phyloP scores from a whole-genome alignment of 2,113 vertebrate genomes.

The Psittacara wagleri region DNA sequence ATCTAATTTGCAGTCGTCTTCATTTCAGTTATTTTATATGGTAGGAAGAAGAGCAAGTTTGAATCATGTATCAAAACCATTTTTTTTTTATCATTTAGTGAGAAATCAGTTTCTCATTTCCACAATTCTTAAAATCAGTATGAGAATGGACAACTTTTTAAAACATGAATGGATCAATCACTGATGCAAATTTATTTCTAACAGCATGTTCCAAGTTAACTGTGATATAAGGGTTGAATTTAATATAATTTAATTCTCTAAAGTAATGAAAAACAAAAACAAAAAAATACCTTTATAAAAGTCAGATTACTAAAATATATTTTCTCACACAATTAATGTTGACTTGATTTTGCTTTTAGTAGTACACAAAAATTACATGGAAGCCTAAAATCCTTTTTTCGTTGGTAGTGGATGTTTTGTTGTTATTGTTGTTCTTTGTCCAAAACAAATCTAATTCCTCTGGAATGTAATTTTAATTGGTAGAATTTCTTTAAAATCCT shows the following conservation, averaged over 20 bases:
- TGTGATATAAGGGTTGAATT: not conserved
- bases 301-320: not conserved
- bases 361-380: not conserved
- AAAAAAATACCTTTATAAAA: not conserved
- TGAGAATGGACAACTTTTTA: not conserved
- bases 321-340: not conserved
- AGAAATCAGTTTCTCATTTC: not conserved
- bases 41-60: not conserved
- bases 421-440: not conserved
- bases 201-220: not conserved
- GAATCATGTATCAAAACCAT: not conserved
- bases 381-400: not conserved
- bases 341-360: not conserved
- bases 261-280: accelerated
- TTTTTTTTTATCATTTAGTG: not conserved
- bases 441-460: not conserved
- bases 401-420: accelerated
- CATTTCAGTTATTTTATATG: not conserved
- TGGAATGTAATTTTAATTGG: not conserved
- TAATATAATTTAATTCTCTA: not conserved
- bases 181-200: not conserved
- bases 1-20: not conserved
- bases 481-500: not conserved
- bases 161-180: not conserved
- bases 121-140: not conserved